Conservation (phyloP, 1,140 invertebrate species). For the Pemphigus obesinymphae region DNA sequence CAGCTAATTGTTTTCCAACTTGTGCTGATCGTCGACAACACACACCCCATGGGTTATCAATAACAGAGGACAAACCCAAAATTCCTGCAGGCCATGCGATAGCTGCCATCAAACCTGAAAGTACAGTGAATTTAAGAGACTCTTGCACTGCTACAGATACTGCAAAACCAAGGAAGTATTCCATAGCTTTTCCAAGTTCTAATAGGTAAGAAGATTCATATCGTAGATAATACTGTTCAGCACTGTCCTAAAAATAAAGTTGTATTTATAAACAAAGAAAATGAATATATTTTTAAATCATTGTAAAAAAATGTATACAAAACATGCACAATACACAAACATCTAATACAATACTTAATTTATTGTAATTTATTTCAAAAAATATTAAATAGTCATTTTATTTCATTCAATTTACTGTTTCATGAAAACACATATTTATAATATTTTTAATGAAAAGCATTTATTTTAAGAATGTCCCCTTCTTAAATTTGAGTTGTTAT, state of each 20-base stretch:
- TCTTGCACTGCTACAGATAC: conserved; percentile 66
- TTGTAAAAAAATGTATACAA: too few relatives aligned
- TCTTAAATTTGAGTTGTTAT: too few relatives aligned
- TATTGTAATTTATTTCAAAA: too few relatives aligned
- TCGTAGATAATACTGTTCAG: conserved; percentile 66
- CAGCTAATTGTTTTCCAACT: conserved; percentile 65
- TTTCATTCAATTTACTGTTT: too few relatives aligned
- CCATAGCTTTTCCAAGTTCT: conserved; percentile 62
- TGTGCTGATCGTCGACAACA: conserved; percentile 62
- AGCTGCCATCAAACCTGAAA: conserved; percentile 63
- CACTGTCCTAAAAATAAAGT: conserved; percentile 51
- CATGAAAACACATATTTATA: too few relatives aligned
- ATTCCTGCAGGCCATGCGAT: conserved; percentile 67
- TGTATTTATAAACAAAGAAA: too few relatives aligned
- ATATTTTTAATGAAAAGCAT: too few relatives aligned
- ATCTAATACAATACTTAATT: too few relatives aligned
- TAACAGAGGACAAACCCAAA: conserved; percentile 60
- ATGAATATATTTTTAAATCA: too few relatives aligned
- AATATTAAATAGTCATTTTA: too few relatives aligned
- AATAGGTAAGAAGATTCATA: conserved; percentile 67
- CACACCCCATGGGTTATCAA: conserved; percentile 74
- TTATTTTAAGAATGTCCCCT: too few relatives aligned
- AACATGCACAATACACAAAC: too few relatives aligned
- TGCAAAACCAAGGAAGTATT: conserved; percentile 62
- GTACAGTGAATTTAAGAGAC: conserved; percentile 67